phyloP scores from a whole-genome alignment of 2,888 invertebrate species.

The Lamellibrachia satsuma region DNA sequence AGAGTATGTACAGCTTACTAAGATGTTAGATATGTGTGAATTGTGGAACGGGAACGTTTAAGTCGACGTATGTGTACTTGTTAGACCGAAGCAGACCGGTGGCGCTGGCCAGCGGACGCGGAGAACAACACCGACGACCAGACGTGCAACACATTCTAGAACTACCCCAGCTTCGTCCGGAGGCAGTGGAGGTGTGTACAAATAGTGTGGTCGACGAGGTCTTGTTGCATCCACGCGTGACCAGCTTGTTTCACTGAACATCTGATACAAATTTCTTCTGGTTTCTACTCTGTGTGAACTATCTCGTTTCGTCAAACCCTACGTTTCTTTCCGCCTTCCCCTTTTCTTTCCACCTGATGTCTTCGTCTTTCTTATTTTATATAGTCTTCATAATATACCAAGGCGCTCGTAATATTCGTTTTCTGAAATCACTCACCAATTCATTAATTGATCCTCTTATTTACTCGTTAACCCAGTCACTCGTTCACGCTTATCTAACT shows the following conservation, averaged over 20 bases:
- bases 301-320: neutral
- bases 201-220: neutral
- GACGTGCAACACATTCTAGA: too few relatives aligned
- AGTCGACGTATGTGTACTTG: neutral
- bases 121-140: neutral
- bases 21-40: neutral
- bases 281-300: neutral
- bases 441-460: neutral
- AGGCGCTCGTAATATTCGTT: neutral
- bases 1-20: neutral
- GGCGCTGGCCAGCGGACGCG: neutral
- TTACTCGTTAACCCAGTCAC: neutral
- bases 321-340: neutral
- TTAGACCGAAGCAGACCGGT: neutral
- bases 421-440: neutral
- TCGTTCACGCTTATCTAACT: neutral
- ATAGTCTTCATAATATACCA: neutral
- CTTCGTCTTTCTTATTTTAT: neutral
- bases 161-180: neutral
- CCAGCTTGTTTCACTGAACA: neutral
- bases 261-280: neutral
- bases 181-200: neutral
- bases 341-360: neutral
- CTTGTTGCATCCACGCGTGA: neutral
- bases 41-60: too few relatives aligned